These are phyloP conservation scores for Notothenia coriiceps DNA, from an alignment of 2,113 vertebrate species.

Conservation along the genomic window DNA sequence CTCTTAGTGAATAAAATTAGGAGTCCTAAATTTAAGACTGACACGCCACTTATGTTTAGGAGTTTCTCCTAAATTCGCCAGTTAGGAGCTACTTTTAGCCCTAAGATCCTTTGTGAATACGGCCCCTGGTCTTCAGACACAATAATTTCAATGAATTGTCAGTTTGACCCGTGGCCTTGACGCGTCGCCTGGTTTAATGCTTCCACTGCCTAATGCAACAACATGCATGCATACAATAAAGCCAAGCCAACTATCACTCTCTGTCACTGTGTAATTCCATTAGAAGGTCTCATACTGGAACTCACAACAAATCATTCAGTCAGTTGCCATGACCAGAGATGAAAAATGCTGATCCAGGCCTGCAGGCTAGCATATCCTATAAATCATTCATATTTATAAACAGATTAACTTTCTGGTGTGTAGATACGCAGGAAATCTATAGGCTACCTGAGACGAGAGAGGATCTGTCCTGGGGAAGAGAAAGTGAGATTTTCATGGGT, in stretches of 20 bases:
- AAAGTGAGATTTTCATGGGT: not conserved
- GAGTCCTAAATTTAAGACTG: too few species aligned
- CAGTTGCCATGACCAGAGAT: not conserved
- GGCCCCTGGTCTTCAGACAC: not conserved
- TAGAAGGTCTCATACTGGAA: not conserved
- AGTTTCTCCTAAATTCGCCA: too few species aligned
- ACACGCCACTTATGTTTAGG: too few species aligned
- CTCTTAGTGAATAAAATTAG: too few species aligned
- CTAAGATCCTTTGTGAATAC: too few species aligned
- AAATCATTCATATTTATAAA: conserved; percentile 41
- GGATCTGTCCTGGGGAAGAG: not conserved
- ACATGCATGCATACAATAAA: not conserved
- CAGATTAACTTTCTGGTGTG: conserved; percentile 8
- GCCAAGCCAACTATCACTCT: not conserved
- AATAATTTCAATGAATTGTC: not conserved
- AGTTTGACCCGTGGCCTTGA: not conserved
- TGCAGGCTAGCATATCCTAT: not conserved
- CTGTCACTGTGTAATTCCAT: not conserved
- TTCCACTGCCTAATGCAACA: not conserved
- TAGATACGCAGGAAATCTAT: not conserved
- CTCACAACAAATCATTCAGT: conserved; percentile 3
- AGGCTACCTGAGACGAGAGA: not conserved
- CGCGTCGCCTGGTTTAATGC: not conserved
- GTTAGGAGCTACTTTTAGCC: too few species aligned
- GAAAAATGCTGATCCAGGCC: not conserved